These are phyloP conservation scores for Steatornis caripensis DNA, from an alignment of 2,113 vertebrate species.

Conservation along the genomic window DNA sequence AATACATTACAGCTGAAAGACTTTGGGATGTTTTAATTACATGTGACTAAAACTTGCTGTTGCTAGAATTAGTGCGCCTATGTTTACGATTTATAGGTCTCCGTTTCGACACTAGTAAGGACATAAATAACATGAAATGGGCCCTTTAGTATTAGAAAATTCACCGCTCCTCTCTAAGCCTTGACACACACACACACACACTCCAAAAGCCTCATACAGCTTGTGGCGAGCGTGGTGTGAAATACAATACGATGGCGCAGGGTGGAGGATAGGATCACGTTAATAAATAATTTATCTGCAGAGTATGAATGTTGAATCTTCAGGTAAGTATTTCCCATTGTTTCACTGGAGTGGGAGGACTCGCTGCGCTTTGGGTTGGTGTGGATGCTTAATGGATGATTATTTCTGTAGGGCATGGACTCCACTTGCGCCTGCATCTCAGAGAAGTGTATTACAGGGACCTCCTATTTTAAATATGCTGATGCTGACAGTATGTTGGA, in stretches of 20 bases:
- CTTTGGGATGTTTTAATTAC: constrained; percentile 82
- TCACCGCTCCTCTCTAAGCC: constrained; percentile 66
- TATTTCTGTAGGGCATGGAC: background rate
- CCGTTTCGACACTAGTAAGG: constrained; percentile 59
- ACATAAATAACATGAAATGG: constrained; percentile 76
- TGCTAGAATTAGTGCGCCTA: constrained; percentile 70
- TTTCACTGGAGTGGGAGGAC: background rate
- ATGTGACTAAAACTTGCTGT: constrained; percentile 72
- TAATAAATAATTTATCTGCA: constrained; percentile 63
- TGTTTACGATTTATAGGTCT: constrained; percentile 75
- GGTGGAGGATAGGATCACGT: background rate
- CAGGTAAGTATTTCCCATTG: background rate
- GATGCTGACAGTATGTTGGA: background rate
- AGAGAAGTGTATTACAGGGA: fast-evolving
- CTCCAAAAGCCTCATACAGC: background rate
- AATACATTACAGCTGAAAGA: constrained; percentile 75
- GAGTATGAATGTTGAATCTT: background rate
- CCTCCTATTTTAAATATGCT: background rate
- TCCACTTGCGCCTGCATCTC: background rate
- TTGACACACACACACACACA: constrained; percentile 41
- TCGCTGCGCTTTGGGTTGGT: background rate
- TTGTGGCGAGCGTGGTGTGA: constrained; percentile 49
- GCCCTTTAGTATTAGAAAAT: constrained; percentile 75
- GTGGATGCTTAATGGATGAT: background rate
- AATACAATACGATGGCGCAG: constrained; percentile 3